These are phyloP conservation scores for Scaptomyza hsui DNA, from an alignment of 1,140 invertebrate species.

Conservation along the genomic window DNA sequence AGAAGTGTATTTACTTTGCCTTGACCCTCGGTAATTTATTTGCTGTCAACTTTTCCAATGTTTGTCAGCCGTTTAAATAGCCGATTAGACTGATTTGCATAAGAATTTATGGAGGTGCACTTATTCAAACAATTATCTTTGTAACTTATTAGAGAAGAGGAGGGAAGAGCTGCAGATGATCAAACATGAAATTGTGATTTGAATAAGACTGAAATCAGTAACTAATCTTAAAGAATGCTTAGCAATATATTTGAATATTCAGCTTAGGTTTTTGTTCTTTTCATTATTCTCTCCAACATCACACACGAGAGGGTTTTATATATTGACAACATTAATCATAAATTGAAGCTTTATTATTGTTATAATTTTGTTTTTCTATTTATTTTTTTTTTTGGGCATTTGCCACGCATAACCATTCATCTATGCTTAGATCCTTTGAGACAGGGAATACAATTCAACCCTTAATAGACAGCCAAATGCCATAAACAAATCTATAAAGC, in stretches of 20 bases:
- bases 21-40: slow-evolving; percentile 71
- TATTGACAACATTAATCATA: slow-evolving; percentile 10
- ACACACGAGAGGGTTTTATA: background rate
- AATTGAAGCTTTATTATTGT: slow-evolving; percentile 4
- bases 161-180: too few species aligned
- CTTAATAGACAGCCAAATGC: slow-evolving; percentile 45
- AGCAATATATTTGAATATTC: too few species aligned
- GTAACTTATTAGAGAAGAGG: too few species aligned
- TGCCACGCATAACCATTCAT: slow-evolving; percentile 11
- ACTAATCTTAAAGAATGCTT: too few species aligned
- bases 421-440: slow-evolving; percentile 22
- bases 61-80: slow-evolving; percentile 37
- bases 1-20: slow-evolving; percentile 49
- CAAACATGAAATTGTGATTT: too few species aligned
- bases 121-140: background rate
- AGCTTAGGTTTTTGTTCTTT: background rate
- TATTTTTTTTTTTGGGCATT: background rate
- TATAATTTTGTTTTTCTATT: background rate
- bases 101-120: slow-evolving; percentile 38
- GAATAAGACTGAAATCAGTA: too few species aligned
- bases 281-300: background rate
- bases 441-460: slow-evolving; percentile 28
- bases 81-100: slow-evolving; percentile 55
- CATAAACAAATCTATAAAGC: slow-evolving; percentile 66
- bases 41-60: slow-evolving; percentile 46